A percentile compares a stretch with the other conserved stretches of the same genome.
phyloP scores from a whole-genome alignment of 2,113 vertebrate species.

The Vombatus ursinus region DNA sequence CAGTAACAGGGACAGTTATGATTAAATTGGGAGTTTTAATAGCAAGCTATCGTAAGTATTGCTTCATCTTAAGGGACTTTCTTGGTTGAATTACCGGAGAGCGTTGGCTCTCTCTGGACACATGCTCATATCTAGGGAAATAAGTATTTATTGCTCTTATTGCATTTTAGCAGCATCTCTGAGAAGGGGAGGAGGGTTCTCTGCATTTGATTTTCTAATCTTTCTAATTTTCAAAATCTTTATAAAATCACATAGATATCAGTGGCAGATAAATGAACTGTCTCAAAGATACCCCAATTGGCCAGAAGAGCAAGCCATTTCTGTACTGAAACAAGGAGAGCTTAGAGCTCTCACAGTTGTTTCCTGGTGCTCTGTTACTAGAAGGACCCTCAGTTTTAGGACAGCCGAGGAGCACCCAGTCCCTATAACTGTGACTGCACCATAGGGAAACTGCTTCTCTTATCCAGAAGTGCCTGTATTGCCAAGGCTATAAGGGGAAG shows the following conservation, averaged over 20 bases:
- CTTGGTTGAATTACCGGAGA: background rate
- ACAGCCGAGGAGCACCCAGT: background rate
- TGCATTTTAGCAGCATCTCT: background rate
- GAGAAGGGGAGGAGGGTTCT: background rate
- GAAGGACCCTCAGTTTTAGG: background rate
- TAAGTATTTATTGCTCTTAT: background rate
- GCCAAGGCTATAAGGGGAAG: background rate
- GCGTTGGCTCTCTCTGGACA: background rate
- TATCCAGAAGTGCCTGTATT: background rate
- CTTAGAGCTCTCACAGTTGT: background rate
- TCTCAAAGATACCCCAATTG: background rate
- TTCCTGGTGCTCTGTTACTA: background rate
- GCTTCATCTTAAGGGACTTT: background rate
- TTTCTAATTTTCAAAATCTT: background rate
- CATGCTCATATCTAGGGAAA: slow-evolving; percentile 1
- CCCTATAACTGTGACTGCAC: background rate
- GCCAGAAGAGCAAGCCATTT: background rate
- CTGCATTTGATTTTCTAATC: background rate
- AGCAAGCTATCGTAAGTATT: background rate
- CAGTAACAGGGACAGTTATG: background rate
- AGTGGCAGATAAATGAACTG: background rate
- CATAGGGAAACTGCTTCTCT: background rate
- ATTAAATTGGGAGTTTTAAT: background rate
- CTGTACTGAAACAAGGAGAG: background rate
- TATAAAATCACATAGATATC: background rate